These are phyloP conservation scores for Orius laevigatus DNA, from an alignment of 1,140 invertebrate species.

Conservation along the genomic window DNA sequence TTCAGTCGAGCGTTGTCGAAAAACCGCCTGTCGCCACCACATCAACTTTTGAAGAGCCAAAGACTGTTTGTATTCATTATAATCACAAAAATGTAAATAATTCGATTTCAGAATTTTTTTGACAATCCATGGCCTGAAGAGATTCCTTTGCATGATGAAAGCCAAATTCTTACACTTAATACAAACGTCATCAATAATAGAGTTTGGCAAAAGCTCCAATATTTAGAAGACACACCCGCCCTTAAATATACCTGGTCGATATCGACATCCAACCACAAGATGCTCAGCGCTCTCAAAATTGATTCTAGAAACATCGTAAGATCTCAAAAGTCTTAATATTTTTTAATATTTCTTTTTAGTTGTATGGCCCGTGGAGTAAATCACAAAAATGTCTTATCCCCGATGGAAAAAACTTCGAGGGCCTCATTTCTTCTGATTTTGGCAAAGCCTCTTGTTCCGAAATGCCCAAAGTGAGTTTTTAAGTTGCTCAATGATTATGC, in stretches of 20 bases:
- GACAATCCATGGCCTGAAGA: background rate
- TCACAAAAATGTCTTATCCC: slow-evolving; percentile 1
- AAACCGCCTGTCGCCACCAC: background rate
- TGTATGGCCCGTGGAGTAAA: background rate
- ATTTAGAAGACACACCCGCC: slow-evolving; percentile 48
- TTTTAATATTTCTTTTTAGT: background rate
- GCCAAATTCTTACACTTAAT: background rate
- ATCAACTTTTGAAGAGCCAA: background rate
- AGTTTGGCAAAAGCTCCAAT: slow-evolving; percentile 38
- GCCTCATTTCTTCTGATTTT: too few relatives aligned
- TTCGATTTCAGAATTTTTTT: background rate
- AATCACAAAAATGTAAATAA: slow-evolving; percentile 1
- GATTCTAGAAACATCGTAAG: slow-evolving; percentile 72
- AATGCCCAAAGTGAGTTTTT: too few relatives aligned
- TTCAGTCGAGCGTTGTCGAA: slow-evolving; percentile 1
- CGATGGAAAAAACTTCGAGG: background rate
- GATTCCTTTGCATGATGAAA: background rate
- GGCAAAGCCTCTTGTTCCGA: too few relatives aligned
- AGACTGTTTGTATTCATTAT: background rate
- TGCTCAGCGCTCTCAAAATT: slow-evolving; percentile 54
- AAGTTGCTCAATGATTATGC: background rate
- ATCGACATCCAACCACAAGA: slow-evolving; percentile 45
- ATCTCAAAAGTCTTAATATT: background rate
- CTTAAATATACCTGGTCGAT: slow-evolving; percentile 53
- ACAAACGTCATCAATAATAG: background rate